Evolutionary conservation across 2,113 vertebrate genomes (phyloP).

Genomic region (Pungitius pungitius): DNA sequence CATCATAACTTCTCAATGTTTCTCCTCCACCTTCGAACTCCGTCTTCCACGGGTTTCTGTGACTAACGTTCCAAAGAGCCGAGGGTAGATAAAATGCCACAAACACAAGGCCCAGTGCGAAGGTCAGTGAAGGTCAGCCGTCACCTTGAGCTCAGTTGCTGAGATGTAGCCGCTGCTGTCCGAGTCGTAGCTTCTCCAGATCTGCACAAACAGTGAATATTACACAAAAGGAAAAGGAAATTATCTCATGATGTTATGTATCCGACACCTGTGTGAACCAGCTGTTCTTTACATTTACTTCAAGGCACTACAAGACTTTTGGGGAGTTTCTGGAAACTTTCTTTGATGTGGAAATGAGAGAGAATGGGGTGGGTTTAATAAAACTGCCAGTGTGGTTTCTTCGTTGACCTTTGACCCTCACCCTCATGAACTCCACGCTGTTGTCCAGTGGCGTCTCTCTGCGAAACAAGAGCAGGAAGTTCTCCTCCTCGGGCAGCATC

Average conservation of each 20-base stretch:
- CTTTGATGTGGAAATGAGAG: no score
- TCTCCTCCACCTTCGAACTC: no score
- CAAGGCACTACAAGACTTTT: no score
- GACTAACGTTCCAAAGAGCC: background rate
- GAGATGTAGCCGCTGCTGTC: constrained; percentile 96
- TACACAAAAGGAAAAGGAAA: fast-evolving
- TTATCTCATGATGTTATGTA: no score
- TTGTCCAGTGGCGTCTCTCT: constrained; percentile 90
- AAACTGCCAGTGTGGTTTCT: no score
- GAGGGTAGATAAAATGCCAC: background rate
- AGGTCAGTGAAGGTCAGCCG: background rate
- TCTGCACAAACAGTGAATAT: constrained; percentile 73
- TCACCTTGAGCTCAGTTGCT: constrained; percentile 86
- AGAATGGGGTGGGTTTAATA: background rate
- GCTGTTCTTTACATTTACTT: no score
- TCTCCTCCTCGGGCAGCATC: constrained; percentile 89
- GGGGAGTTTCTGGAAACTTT: no score
- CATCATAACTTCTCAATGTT: no score
- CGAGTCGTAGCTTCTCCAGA: constrained; percentile 91
- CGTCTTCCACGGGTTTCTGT: no score
- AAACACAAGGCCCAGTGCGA: background rate
- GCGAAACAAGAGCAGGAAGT: constrained; percentile 91
- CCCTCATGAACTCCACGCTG: constrained; percentile 97
- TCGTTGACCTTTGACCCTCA: constrained; percentile 70
- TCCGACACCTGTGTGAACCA: no score